A percentile compares a stretch with the other conserved stretches of the same genome.
phyloP scores from a whole-genome alignment of 2,113 vertebrate genomes.

The Chiloscyllium plagiosum region DNA sequence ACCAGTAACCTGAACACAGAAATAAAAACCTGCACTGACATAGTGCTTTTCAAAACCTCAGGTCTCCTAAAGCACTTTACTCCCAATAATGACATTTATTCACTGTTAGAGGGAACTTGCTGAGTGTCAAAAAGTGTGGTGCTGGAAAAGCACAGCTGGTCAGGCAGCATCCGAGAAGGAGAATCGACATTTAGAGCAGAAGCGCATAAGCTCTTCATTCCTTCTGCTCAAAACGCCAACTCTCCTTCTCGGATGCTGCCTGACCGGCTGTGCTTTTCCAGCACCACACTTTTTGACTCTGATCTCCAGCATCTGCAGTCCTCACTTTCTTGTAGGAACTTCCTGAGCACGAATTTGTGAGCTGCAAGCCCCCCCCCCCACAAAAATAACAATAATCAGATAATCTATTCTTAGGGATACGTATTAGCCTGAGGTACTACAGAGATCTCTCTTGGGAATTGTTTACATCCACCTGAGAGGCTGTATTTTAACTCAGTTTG shows the following conservation, averaged over 20 bases:
- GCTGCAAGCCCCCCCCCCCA: neutral
- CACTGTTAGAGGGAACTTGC: neutral
- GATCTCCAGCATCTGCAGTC: no score
- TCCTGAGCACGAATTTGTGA: neutral
- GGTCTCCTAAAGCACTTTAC: neutral
- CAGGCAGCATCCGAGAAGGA: no score
- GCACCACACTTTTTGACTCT: no score
- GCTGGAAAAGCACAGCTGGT: no score
- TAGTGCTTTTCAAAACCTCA: constrained; percentile 11
- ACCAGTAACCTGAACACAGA: neutral
- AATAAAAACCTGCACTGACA: neutral
- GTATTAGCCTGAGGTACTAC: neutral
- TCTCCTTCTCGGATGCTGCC: no score
- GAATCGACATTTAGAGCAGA: no score
- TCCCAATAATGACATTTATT: neutral
- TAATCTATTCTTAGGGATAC: neutral
- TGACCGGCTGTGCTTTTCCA: no score
- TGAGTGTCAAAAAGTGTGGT: neutral
- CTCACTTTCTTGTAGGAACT: no score
- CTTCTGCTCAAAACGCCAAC: no score
- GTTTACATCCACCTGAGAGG: neutral
- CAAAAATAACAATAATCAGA: neutral
- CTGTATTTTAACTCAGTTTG: neutral
- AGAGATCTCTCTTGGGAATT: neutral
- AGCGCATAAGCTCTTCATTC: no score